phyloP scores from a whole-genome alignment of 2,113 vertebrate species.

The Ivindomyrus marchei region DNA sequence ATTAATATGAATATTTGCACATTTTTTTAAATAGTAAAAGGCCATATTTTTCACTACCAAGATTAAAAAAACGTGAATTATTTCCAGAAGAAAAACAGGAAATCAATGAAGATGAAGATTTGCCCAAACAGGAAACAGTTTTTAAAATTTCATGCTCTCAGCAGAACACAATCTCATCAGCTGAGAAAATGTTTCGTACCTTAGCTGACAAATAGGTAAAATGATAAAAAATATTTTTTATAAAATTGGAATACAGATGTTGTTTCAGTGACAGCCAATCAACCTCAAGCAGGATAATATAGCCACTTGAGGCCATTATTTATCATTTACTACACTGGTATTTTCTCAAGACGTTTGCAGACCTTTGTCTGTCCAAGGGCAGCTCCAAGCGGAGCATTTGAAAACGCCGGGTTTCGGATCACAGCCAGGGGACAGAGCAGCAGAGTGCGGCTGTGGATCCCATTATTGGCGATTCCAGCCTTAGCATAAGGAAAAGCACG shows the following conservation, averaged over 20 bases:
- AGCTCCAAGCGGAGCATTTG: neutral
- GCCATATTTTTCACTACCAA: neutral
- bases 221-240: neutral
- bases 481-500: neutral
- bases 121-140: neutral
- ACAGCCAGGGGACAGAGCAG: neutral
- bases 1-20: neutral
- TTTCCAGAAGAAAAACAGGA: neutral
- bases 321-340: neutral
- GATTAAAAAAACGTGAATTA: neutral
- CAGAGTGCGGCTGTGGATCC: neutral
- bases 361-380: neutral
- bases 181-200: neutral
- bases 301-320: neutral
- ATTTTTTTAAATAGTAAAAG: neutral
- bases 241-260: neutral
- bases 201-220: neutral
- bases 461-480: neutral
- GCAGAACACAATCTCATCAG: neutral
- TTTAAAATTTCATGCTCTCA: neutral
- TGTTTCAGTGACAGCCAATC: neutral
- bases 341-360: neutral
- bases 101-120: neutral
- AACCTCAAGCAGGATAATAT: neutral
- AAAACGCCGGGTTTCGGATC: neutral